A percentile compares a stretch with the other conserved stretches of the same genome.
These are phyloP conservation scores for Caerostris extrusa DNA, from an alignment of 1,140 invertebrate species.

Conservation along the genomic window DNA sequence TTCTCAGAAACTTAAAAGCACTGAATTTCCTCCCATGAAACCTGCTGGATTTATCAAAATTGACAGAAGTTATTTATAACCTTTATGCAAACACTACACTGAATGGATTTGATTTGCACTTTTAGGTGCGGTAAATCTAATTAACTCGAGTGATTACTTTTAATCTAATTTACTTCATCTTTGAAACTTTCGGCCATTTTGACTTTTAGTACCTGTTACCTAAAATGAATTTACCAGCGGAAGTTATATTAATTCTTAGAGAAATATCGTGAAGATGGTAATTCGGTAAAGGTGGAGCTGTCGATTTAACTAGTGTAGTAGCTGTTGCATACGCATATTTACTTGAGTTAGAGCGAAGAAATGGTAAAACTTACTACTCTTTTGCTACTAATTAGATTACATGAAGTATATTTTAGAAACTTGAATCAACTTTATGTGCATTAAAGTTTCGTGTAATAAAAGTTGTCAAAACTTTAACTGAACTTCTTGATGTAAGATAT, in stretches of 20 bases:
- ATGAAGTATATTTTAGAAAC: too few relatives aligned
- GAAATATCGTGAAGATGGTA: not conserved
- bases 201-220: not conserved
- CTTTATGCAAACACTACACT: not conserved
- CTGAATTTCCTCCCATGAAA: not conserved
- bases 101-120: not conserved
- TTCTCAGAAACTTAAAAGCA: not conserved
- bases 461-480: too few relatives aligned
- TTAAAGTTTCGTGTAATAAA: too few relatives aligned
- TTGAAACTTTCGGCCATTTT: not conserved
- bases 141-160: slow-evolving; percentile 31
- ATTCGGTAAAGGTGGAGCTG: not conserved
- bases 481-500: too few relatives aligned
- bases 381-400: too few relatives aligned
- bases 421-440: too few relatives aligned
- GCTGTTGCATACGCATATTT: not conserved
- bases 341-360: not conserved
- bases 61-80: slow-evolving; percentile 12
- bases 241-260: not conserved
- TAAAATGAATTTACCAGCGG: not conserved
- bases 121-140: not conserved
- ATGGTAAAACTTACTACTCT: too few relatives aligned
- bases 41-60: not conserved
- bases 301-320: not conserved
- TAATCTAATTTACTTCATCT: not conserved